Conservation (phyloP, 2,888 invertebrate species). For the Troides oblongomaculatus region DNA sequence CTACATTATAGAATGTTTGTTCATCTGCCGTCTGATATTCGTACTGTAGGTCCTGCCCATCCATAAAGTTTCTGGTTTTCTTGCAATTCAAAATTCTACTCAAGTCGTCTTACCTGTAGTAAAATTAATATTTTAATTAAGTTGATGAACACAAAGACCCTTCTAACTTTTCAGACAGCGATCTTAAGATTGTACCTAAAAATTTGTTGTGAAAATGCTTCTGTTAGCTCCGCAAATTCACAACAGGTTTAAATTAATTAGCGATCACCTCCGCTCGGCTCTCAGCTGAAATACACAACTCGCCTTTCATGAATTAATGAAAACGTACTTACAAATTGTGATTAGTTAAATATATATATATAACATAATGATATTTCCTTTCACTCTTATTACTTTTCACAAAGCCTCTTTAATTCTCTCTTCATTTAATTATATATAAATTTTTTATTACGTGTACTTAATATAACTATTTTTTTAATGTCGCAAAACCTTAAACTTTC, state of each 20-base stretch:
- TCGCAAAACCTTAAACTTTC: too few relatives aligned
- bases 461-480: too few relatives aligned
- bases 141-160: neutral
- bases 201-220: too few relatives aligned
- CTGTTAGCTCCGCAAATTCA: conserved; percentile 5
- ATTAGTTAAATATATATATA: neutral
- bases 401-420: neutral
- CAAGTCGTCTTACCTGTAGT: neutral
- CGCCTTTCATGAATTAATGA: neutral
- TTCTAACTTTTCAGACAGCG: too few relatives aligned
- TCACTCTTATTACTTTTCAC: neutral
- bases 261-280: conserved; percentile 8
- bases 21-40: too few relatives aligned
- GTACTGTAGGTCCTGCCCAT: too few relatives aligned
- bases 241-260: conserved; percentile 20
- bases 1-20: too few relatives aligned
- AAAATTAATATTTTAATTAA: neutral
- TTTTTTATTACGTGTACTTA: neutral
- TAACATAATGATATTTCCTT: neutral
- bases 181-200: too few relatives aligned
- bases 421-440: too few relatives aligned
- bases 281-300: conserved; percentile 5
- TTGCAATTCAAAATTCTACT: neutral
- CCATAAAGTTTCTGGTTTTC: neutral
- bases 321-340: neutral